Percentiles rank a stretch among this genome's conserved stretches.
Evolutionary conservation across 2,888 invertebrate genomes (phyloP).

Genomic region (Heliconius sara): DNA sequence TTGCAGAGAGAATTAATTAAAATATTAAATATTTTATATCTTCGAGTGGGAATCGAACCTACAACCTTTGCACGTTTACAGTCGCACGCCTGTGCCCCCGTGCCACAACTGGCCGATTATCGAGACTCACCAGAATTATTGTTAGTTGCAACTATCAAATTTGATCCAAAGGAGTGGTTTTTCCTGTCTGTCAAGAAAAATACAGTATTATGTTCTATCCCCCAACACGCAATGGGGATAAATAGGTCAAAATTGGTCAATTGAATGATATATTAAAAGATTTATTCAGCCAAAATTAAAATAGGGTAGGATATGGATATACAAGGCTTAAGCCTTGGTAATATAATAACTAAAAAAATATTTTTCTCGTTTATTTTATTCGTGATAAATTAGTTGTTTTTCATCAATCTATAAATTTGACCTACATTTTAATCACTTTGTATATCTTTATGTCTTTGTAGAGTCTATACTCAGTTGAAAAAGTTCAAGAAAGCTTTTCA

Average conservation of each 20-base stretch:
- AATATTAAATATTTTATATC: too few species aligned
- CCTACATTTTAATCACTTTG: background rate
- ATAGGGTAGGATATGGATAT: too few species aligned
- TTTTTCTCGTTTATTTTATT: too few species aligned
- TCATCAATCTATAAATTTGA: background rate
- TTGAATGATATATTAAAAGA: background rate
- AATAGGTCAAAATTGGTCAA: background rate
- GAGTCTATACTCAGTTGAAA: background rate
- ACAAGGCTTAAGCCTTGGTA: too few species aligned
- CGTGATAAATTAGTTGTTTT: too few species aligned
- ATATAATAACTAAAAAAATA: too few species aligned
- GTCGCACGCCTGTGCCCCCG: too few species aligned
- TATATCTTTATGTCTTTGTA: background rate
- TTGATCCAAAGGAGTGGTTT: background rate
- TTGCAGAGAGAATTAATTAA: too few species aligned
- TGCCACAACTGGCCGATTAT: background rate
- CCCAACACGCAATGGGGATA: background rate
- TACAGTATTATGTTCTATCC: background rate
- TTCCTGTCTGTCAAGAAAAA: background rate
- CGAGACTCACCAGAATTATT: background rate
- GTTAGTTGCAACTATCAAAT: background rate
- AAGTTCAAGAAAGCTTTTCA: slow-evolving; percentile 7
- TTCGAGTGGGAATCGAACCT: too few species aligned
- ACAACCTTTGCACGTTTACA: too few species aligned
- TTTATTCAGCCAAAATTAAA: too few species aligned